Evolutionary conservation across 64 coral and sea anemone genomes (phyloP), one percentile per base, ranked within the genome.

Genomic region (Pocillopora damicornis): DNA sequence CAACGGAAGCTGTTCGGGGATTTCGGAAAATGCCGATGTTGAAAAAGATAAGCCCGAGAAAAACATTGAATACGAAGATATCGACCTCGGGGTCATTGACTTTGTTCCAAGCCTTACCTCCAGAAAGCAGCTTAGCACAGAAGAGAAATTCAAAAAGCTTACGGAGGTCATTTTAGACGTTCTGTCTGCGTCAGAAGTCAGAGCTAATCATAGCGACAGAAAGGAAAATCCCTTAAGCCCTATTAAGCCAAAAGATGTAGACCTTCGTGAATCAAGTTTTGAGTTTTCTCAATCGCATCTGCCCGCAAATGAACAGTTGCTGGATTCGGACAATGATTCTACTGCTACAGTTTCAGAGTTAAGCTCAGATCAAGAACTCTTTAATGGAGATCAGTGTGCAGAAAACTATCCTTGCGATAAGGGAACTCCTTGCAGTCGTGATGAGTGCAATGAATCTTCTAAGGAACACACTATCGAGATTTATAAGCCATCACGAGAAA

Each of bases 121-220:
- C 23, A 73, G 78, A 37, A 88, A 89, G 15, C 67, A 75, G 7
- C 73, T 90, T 60, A 90, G 85, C 23, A 77, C 79, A 35, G 91
- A 90, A 17, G 60, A 76, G 35, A 76, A 97, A 60, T 86, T 93
- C 26, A 85, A 88, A 36, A 93, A 87, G 36, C n/a, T 97, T 4
- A 97, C 93, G 75, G 94, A 97, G 8, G 94, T 88, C 16, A 74
- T 97, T 25, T 90, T 86, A 22, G 91, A 97, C 25, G 94, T 90
- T 0, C 89, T 93, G 45, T 69, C 94, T n/a, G 77, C 88, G 30
- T 89, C 88, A 13, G 88, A 78, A 25, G 84, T 86, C 15, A 83
- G 66, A 57, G 64, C 62, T 67, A 90, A 65, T 6, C 78, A 73
- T 73, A 72, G 73, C 18, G 88, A 81, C 23, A 94, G 64, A 61